Base-by-base conservation (phyloP, 2,888 invertebrate species). In the Harpagoxenus sublaevis region DNA sequence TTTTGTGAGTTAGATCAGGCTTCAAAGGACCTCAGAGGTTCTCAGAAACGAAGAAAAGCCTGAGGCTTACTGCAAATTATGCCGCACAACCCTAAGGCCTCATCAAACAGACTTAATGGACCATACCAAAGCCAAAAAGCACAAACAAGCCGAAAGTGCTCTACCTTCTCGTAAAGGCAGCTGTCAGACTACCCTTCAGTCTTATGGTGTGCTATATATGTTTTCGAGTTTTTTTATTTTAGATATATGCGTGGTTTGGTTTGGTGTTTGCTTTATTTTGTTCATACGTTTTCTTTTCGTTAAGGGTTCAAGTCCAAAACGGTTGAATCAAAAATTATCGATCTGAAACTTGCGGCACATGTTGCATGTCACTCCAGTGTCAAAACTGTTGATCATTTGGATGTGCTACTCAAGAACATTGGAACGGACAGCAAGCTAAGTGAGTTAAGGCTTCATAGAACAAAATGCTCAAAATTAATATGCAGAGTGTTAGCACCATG, bases 71-170 rank as follows among this genome's bases (percentile, higher is more conserved):
- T 57, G 55, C 55, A 57, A 57, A 57, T 10, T 57, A 23, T 57
- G 55, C 23, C 55, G 55, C 28, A 57, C 55, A 23, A 23, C 23
- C 9, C 55, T 57, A 9, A 57, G 55, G 55, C 23, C 55, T 3
- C 55, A 23, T 57, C 55, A 28, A 57, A 57, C 55, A 57, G 55
- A 57, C 9, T 57, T 57, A 57, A 9, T 57, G 9, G 55, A 57
- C 55, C 55, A 57, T 28, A 57, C 55, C 28, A 57, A 57, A 57
- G 1, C 55, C 23, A 57, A 6, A 57, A 23, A 57, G 23, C 55
- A 57, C 4, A 57, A 57, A 57, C 55, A 57, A 9, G 55, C 55
- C 28, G 55, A 53, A 53, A 53, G n/a, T 57, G 55, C 55, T 57
- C 8, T 57, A 57, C 55, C 55, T 57, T 57, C 23, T 57, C 3